Conservation (phyloP, 2,113 vertebrate genomes). For the Microtus richardsoni region DNA sequence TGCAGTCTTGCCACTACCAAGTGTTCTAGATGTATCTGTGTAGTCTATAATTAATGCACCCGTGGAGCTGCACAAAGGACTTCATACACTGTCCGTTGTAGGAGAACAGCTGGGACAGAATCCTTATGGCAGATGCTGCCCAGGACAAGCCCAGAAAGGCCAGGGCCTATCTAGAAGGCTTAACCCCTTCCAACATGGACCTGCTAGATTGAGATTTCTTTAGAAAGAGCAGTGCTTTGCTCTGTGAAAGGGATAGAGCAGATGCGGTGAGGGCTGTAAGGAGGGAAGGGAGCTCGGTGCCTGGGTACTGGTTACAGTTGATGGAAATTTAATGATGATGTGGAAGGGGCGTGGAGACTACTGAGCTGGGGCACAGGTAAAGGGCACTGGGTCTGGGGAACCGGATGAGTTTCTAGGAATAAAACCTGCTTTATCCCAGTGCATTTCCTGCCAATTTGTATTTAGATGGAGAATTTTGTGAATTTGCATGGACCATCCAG, state of each 20-base stretch:
- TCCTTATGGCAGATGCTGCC: background rate
- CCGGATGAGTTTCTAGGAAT: background rate
- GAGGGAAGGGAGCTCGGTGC: background rate
- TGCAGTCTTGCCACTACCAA: constrained; percentile 39
- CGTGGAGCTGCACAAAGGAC: constrained; percentile 49
- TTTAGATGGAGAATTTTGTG: background rate
- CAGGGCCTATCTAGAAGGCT: constrained; percentile 55
- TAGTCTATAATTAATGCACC: constrained; percentile 72
- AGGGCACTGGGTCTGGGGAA: background rate
- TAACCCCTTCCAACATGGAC: constrained; percentile 46
- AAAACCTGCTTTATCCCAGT: background rate
- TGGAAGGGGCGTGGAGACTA: background rate
- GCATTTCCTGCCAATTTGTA: background rate
- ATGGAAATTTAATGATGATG: background rate
- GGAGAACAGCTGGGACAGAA: background rate
- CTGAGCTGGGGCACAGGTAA: background rate
- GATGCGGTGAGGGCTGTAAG: constrained; percentile 3
- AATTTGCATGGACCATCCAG: background rate
- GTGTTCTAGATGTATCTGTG: constrained; percentile 73
- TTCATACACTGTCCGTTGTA: constrained; percentile 22
- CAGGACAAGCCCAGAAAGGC: constrained; percentile 39
- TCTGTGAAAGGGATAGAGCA: constrained; percentile 20
- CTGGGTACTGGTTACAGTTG: background rate
- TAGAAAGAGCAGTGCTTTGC: constrained; percentile 23
- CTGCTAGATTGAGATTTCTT: constrained; percentile 36